These are phyloP conservation scores for Pomatostomus ruficeps DNA, from an alignment of 2,113 vertebrate species.

Conservation along the genomic window DNA sequence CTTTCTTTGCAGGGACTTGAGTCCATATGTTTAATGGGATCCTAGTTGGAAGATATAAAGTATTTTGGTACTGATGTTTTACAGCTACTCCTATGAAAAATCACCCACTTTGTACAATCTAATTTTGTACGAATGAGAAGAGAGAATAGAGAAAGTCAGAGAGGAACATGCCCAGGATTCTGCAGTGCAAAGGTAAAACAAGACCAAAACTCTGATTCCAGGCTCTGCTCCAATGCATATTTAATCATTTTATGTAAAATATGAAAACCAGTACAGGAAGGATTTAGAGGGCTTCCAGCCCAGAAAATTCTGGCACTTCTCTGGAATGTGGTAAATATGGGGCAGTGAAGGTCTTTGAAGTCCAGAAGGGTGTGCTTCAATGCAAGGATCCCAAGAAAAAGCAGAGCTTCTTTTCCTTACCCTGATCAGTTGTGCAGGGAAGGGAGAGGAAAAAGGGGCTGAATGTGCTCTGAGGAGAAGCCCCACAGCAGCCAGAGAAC, in stretches of 20 bases:
- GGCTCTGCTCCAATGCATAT: not conserved
- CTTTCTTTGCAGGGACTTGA: not conserved
- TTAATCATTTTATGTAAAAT: not conserved
- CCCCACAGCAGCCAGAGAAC: not conserved
- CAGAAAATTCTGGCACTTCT: not conserved
- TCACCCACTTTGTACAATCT: not conserved
- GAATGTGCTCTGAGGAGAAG: not conserved
- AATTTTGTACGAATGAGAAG: not conserved
- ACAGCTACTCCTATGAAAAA: not conserved
- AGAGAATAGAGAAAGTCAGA: not conserved
- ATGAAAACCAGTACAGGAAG: not conserved
- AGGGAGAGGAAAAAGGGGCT: not conserved
- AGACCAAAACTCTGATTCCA: not conserved
- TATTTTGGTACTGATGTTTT: not conserved
- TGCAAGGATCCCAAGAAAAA: not conserved
- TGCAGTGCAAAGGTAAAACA: not conserved
- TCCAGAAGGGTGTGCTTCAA: not conserved
- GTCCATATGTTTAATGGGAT: not conserved
- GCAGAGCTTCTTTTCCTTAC: not conserved
- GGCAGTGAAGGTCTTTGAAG: not conserved
- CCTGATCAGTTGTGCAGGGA: not conserved
- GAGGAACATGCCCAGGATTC: not conserved
- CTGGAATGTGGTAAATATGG: not conserved
- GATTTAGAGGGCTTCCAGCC: slow-evolving; percentile 2
- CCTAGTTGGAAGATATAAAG: not conserved